Percentiles rank a stretch among this genome's conserved stretches.
Evolutionary conservation across 2,888 invertebrate genomes (phyloP).

Genomic region (Heteromurus nitidus): DNA sequence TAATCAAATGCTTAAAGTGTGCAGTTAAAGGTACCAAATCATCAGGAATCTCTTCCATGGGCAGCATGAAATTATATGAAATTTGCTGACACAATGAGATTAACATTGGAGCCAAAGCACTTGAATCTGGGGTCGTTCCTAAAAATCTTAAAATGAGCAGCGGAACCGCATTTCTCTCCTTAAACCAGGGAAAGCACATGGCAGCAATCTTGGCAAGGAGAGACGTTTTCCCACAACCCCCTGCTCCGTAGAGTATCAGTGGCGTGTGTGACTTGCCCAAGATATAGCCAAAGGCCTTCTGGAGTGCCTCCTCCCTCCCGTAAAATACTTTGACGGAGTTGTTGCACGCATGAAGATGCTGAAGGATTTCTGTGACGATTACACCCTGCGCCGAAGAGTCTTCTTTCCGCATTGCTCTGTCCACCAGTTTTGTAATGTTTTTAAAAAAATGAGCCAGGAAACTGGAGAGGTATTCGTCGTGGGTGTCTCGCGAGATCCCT

Average conservation of each 20-base stretch:
- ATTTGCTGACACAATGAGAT: conserved; percentile 98
- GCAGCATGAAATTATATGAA: conserved; percentile 92
- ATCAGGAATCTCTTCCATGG: conserved; percentile 95
- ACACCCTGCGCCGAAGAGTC: conserved; percentile 95
- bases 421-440: conserved; percentile 92
- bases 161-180: conserved; percentile 81
- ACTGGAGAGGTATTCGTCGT: conserved; percentile 93
- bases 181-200: conserved; percentile 82
- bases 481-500: conserved; percentile 92
- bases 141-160: conserved; percentile 93
- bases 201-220: conserved; percentile 93
- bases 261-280: conserved; percentile 89
- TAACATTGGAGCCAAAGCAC: conserved; percentile 93
- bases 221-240: conserved; percentile 98
- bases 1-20: conserved; percentile 94
- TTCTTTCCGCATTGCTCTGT: conserved; percentile 96
- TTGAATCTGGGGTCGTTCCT: conserved; percentile 97
- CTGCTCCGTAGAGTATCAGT: conserved; percentile 93
- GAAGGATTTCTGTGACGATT: conserved; percentile 93
- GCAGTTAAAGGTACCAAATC: conserved; percentile 96
- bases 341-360: conserved; percentile 96
- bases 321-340: conserved; percentile 95
- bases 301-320: conserved; percentile 90
- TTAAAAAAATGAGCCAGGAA: conserved; percentile 96
- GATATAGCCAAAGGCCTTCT: conserved; percentile 88